Percentiles rank a stretch among this genome's conserved stretches.
These are phyloP conservation scores for Palaemon carinicauda DNA, from an alignment of 1,140 invertebrate species.

Conservation along the genomic window DNA sequence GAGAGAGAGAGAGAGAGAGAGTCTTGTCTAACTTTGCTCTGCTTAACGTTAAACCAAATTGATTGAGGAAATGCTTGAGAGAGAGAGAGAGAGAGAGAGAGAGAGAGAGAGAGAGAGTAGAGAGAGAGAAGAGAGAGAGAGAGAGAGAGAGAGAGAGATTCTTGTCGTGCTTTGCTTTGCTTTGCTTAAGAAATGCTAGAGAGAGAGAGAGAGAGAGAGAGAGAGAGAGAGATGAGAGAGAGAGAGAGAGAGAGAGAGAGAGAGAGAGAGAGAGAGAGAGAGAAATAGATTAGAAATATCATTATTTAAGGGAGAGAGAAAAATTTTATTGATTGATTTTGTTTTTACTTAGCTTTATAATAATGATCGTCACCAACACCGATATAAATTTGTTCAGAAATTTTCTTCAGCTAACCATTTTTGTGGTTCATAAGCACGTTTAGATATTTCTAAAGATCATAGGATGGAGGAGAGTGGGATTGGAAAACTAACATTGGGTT, in stretches of 20 bases:
- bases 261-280: background rate
- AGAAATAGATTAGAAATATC: background rate
- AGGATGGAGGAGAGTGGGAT: no score
- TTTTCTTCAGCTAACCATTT: no score
- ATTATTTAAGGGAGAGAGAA: background rate
- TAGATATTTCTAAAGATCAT: no score
- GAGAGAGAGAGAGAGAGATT: background rate
- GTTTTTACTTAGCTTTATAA: no score
- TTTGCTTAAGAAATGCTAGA: background rate
- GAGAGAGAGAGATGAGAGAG: background rate
- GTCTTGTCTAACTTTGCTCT: no score
- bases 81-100: background rate
- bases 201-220: background rate
- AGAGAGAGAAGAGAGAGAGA: background rate
- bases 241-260: background rate
- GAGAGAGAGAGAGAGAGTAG: background rate
- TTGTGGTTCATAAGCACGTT: no score
- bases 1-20: background rate
- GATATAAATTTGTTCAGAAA: no score
- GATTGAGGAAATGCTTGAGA: background rate
- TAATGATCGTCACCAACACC: no score
- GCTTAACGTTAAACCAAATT: no score
- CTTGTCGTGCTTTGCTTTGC: no score
- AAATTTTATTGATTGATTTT: no score
- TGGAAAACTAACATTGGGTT: no score